Evolutionary conservation across 2,797 vertebrate species (phyloP).

Genomic region (Nasua narica): DNA sequence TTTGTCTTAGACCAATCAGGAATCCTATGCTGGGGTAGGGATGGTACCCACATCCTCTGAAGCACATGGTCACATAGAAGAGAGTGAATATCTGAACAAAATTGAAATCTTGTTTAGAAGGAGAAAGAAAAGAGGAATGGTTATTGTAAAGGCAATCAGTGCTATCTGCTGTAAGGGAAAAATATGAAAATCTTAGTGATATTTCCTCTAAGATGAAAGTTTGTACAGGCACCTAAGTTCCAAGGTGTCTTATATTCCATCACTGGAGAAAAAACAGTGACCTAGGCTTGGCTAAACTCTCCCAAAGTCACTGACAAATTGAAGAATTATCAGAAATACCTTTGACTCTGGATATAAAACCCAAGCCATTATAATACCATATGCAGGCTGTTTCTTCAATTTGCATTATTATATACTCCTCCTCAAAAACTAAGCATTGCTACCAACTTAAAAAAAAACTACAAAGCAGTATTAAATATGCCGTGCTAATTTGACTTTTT

Average conservation of each 20-base stretch:
- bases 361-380: slow-evolving; percentile 77
- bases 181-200: neutral
- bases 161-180: neutral
- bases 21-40: neutral
- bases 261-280: slow-evolving; percentile 45
- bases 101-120: neutral
- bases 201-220: neutral
- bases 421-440: slow-evolving; percentile 80
- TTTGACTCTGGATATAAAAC: slow-evolving; percentile 75
- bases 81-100: neutral
- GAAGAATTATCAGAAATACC: slow-evolving; percentile 66
- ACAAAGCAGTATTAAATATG: slow-evolving; percentile 76
- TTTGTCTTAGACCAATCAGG: neutral
- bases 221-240: neutral
- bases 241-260: neutral
- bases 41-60: neutral
- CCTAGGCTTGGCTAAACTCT: neutral
- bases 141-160: neutral
- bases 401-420: slow-evolving; percentile 84
- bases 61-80: neutral
- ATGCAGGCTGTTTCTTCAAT: slow-evolving; percentile 77
- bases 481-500: slow-evolving; percentile 79
- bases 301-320: slow-evolving; percentile 46
- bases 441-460: slow-evolving; percentile 72
- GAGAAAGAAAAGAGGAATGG: neutral